Evolutionary conservation across 2,888 invertebrate genomes (phyloP), one percentile per base, ranked within the genome.

Genomic region (Apeira syringaria): DNA sequence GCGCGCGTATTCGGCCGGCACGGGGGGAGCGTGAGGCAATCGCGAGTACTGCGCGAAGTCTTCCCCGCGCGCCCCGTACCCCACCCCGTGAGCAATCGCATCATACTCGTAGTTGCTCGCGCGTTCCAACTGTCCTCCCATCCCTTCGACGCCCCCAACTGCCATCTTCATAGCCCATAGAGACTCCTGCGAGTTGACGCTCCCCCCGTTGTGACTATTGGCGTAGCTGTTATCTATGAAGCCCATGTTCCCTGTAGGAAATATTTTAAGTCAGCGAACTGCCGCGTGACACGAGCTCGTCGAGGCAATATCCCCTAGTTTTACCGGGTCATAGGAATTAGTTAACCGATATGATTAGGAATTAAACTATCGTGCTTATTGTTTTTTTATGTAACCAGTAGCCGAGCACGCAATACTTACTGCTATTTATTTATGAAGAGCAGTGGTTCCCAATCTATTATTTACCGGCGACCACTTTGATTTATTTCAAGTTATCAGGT

Each of bases 161-260:
- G 95, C 95, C 92, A 95, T 95, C 85, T 97, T 97, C 92, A 97
- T 95, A 85, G 97, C 97, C 97, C 98, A 97, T 67, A 98, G 86
- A 24, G 97, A 97, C 80, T 97, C 97, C 81, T 97, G 97, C 2
- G 97, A 97, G 88, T 98, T 97, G 43, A 97, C 97, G 64, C 97
- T 97, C 58, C 97, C 97, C n/a, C 97, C 97, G 80, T 97, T 97
- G 89, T 97, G 97, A 47, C 97, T 97, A 79, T 97, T 97, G 46
- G 97, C 96, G 84, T 97, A 97, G 79, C 96, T 96, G 84, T 96
- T 96, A 78, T 97, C 97, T 87, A 96, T 93, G 87, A 97, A 97
- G 52, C 94, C 96, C 94, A 96, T 95, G 82, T 96, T 96, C 56
- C 56, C 56, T 56, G 51, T 11, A 1, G 29, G 12, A 6, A 10